phyloP scores from a whole-genome alignment of 2,888 invertebrate species.

The Theodoxus fluviatilis region DNA sequence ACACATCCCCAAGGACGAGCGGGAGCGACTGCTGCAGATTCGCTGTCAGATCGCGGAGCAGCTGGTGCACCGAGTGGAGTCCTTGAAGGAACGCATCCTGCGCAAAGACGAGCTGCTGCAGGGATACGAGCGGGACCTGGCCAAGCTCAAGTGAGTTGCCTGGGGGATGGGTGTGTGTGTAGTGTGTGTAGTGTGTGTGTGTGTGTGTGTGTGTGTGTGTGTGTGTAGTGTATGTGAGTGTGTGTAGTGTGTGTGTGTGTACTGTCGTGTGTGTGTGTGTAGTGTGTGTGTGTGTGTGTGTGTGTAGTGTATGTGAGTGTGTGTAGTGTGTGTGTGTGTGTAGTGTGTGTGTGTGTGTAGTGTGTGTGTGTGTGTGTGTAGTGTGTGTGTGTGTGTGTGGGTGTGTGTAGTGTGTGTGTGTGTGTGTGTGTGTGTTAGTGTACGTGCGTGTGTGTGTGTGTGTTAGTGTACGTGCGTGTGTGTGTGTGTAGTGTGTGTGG shows the following conservation, averaged over 20 bases:
- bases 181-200: not conserved
- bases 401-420: not conserved
- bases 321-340: not conserved
- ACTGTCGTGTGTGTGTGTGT: slow-evolving; percentile 9
- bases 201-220: not conserved
- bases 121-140: slow-evolving; percentile 64
- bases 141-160: slow-evolving; percentile 56
- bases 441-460: slow-evolving; percentile 15
- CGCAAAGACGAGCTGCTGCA: slow-evolving; percentile 63
- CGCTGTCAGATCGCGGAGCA: slow-evolving; percentile 54
- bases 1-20: slow-evolving; percentile 61
- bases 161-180: not conserved
- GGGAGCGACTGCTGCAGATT: slow-evolving; percentile 50
- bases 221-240: no score
- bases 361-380: no score
- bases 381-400: not conserved
- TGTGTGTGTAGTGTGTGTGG: no score
- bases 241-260: slow-evolving; percentile 5
- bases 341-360: no score
- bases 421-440: slow-evolving; percentile 10
- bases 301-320: not conserved
- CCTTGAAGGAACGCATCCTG: slow-evolving; percentile 53
- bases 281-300: not conserved
- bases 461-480: not conserved
- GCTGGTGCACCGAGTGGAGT: slow-evolving; percentile 51